Conservation (phyloP, 1,140 invertebrate genomes). For the Condylostylus longicornis region DNA sequence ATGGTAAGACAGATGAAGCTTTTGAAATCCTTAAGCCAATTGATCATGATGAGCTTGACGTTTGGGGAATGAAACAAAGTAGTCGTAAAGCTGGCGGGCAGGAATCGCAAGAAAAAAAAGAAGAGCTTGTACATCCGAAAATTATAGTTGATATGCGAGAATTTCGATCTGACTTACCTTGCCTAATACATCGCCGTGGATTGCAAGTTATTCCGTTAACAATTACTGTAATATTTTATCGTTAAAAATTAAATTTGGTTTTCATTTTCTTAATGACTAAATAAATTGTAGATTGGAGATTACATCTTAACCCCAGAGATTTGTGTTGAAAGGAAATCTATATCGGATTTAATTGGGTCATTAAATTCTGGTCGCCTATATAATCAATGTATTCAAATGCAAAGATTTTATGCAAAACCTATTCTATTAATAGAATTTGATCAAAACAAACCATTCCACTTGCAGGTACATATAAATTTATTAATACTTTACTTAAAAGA, state of each 20-base stretch:
- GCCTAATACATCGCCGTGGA: slow-evolving; percentile 80
- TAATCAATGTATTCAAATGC: slow-evolving; percentile 86
- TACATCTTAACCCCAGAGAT: slow-evolving; percentile 95
- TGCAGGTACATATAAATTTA: slow-evolving; percentile 50
- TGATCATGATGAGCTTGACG: slow-evolving; percentile 16
- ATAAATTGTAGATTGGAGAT: slow-evolving; percentile 66
- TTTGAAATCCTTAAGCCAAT: slow-evolving; percentile 36
- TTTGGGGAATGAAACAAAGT: slow-evolving; percentile 32
- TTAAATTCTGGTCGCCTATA: slow-evolving; percentile 89
- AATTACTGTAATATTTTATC: slow-evolving; percentile 46
- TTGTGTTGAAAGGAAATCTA: slow-evolving; percentile 91
- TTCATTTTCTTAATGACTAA: slow-evolving; percentile 2
- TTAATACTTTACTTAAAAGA: too few species aligned
- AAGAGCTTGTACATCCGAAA: slow-evolving; percentile 34
- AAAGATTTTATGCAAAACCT: slow-evolving; percentile 69
- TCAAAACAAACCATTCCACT: slow-evolving; percentile 77
- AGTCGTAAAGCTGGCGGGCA: slow-evolving; percentile 51
- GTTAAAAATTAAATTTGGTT: too few species aligned
- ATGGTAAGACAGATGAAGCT: slow-evolving; percentile 64
- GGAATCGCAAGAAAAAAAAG: slow-evolving; percentile 14
- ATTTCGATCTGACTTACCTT: slow-evolving; percentile 91
- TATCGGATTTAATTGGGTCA: slow-evolving; percentile 94
- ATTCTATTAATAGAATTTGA: slow-evolving; percentile 96
- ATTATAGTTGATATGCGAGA: slow-evolving; percentile 97
- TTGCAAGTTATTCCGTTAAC: slow-evolving; percentile 88